Evolutionary conservation across 2,888 invertebrate species (phyloP), one percentile per base, ranked within the genome.

Genomic region (Eugnorisma glareosa): DNA sequence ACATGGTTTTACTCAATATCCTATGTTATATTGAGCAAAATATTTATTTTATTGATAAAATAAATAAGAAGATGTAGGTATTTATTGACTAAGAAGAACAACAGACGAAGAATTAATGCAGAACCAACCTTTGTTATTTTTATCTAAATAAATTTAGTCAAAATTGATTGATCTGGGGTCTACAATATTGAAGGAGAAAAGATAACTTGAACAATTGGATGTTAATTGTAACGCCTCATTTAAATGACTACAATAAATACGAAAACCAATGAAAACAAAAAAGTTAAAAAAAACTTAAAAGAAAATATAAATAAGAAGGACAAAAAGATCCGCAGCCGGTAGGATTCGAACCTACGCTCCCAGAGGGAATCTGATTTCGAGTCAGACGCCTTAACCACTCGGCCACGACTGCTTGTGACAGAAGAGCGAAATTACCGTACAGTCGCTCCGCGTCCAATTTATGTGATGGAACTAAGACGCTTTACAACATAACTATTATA

Each of bases 291-390:
- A 54, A 54, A n/a, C n/a, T 54, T 5, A 18, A 48, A 35, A 13
- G 15, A 57, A 45, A 45, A 45, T 21, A 21, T 8, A 11, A 31
- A 13, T 1, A 63, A 28, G 6, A 57, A 64, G 3, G 8, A 21
- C 72, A 84, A 84, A 84, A 86, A 75, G 67, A 86, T 84, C 31
- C 98, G 98, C 98, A 98, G 98, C 97, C 98, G 98, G 98, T 97
- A 98, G 98, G 98, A 98, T 97, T 98, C 98, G 98, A 98, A 98
- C 98, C 98, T 98, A 98, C 98, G 98, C 98, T 98, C 98, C 98
- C 98, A 98, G 97, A 98, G 98, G 98, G 98, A 98, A 98, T 97
- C 97, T 97, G 97, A 97, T 97, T 97, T 97, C 97, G 97, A 97
- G 97, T 97, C 97, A 97, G 97, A 97, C 97, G 97, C 97, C 97